phyloP scores from a whole-genome alignment of 2,888 invertebrate species.

The Ypsolopha sequella region DNA sequence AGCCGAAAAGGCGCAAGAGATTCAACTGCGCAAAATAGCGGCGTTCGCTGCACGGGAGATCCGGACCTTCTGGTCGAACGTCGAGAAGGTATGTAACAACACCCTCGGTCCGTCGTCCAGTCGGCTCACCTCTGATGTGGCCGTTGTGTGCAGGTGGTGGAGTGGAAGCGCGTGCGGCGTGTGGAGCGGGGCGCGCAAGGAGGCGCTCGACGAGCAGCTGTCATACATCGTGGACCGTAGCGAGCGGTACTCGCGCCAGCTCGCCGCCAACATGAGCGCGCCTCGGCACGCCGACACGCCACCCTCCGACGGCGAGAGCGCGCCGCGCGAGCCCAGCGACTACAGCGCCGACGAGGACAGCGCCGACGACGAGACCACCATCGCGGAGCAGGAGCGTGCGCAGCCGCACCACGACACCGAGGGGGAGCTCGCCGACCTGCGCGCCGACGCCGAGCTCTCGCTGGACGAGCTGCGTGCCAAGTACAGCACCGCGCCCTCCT shows the following conservation, averaged over 20 bases:
- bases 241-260: slow-evolving; percentile 93
- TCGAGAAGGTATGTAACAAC: slow-evolving; percentile 87
- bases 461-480: slow-evolving; percentile 83
- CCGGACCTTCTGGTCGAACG: slow-evolving; percentile 94
- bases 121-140: too few species aligned
- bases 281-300: slow-evolving; percentile 7
- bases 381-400: slow-evolving; percentile 86
- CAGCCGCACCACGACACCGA: slow-evolving; percentile 62
- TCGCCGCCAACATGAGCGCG: slow-evolving; percentile 84
- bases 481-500: slow-evolving; percentile 40
- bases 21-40: slow-evolving; percentile 87
- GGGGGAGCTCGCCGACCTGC: slow-evolving; percentile 81
- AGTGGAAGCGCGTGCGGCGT: slow-evolving; percentile 92
- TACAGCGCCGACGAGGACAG: slow-evolving; percentile 77
- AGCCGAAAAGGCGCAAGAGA: slow-evolving; percentile 93
- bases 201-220: slow-evolving; percentile 95
- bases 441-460: slow-evolving; percentile 82
- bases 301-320: slow-evolving; percentile 10
- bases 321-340: slow-evolving; percentile 24
- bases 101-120: too few species aligned
- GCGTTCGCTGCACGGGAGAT: slow-evolving; percentile 94
- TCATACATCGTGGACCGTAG: slow-evolving; percentile 99
- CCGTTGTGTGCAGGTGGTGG: slow-evolving; percentile 79
- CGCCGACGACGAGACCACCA: slow-evolving; percentile 94
- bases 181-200: slow-evolving; percentile 95